Evolutionary conservation across 1,140 invertebrate species (phyloP), one percentile per base, ranked within the genome.

Genomic region (Drosophila malerkotliana): DNA sequence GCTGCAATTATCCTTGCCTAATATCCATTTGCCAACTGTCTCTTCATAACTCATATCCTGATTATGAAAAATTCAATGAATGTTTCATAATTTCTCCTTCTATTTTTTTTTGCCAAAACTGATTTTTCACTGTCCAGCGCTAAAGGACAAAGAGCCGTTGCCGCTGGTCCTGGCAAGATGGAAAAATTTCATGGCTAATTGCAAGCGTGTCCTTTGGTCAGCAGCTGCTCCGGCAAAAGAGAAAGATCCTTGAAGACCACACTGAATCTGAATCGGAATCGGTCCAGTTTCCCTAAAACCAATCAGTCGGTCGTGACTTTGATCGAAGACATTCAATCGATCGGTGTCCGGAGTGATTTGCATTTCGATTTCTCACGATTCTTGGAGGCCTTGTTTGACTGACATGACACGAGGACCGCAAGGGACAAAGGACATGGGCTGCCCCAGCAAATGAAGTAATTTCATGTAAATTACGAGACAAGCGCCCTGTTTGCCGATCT

Each of bases 391-490:
- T 24, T 69, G 51, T 69, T 57, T 57, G 56, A 59, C 73, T 44
- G 69, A 47, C 18, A 47, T 64, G 37, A 41, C 39, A 56, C 32
- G 45, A 14, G n/a, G 55, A 67, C 48, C 48, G 21, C 28, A 21
- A 14, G 59, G 18, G 41, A 63, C 39, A 53, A 61, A 24, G 21
- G 24, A 37, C 56, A 14, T 28, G 37, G 30, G 53, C 55, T 57
- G 51, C 75, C 79, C 66, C 52, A 26, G 69, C 34, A 88, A 88
- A 88, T 88, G 84, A 89, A 88, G 76, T 71, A 88, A 88, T 88
- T 88, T 88, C 83, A 88, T 89, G 84, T 89, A 88, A 88, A 89
- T 88, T 88, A 88, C 64, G 83, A 88, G 84, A 88, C 83, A 87
- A 87, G 84, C 83, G 79, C 84, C 69, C 82, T 77, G 77, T 79